These are phyloP conservation scores for Alviniconcha strummeri DNA, from an alignment of 2,888 invertebrate genomes.

Conservation along the genomic window DNA sequence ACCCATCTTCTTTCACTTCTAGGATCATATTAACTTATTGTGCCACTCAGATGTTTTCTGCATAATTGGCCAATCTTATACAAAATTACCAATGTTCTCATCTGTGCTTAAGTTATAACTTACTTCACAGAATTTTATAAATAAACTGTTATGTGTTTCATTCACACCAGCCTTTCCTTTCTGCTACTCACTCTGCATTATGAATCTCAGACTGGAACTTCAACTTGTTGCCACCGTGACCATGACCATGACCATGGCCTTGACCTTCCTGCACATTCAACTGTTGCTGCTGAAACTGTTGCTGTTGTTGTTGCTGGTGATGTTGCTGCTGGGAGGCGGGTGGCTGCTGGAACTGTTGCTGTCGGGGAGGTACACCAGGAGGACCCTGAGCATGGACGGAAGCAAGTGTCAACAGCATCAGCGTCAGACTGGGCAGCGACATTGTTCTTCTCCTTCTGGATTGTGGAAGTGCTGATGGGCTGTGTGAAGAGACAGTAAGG, in stretches of 20 bases:
- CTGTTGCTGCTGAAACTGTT: slow-evolving; percentile 41
- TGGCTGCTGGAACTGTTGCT: slow-evolving; percentile 35
- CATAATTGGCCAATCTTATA: too few relatives aligned
- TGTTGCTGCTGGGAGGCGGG: slow-evolving; percentile 14
- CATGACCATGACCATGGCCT: slow-evolving; percentile 39
- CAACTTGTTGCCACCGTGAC: slow-evolving; percentile 46
- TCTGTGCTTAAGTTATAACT: too few relatives aligned
- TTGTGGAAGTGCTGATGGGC: neutral
- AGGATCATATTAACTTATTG: too few relatives aligned
- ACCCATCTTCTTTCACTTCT: too few relatives aligned
- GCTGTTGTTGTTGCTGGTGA: slow-evolving; percentile 32
- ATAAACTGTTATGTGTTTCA: too few relatives aligned
- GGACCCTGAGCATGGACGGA: slow-evolving; percentile 34
- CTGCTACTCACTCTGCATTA: slow-evolving; percentile 57
- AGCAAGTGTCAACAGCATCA: slow-evolving; percentile 16
- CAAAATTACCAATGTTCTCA: too few relatives aligned
- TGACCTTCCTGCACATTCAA: slow-evolving; percentile 43
- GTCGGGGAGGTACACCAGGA: slow-evolving; percentile 49
- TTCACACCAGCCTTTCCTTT: too few relatives aligned
- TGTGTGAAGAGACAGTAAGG: neutral
- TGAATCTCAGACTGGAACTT: slow-evolving; percentile 55
- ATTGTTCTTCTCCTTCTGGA: neutral
- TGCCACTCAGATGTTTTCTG: too few relatives aligned
- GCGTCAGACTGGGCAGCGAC: neutral
- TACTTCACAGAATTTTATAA: too few relatives aligned